These are phyloP conservation scores for Scortum barcoo DNA, from an alignment of 2,113 vertebrate species.

Conservation along the genomic window DNA sequence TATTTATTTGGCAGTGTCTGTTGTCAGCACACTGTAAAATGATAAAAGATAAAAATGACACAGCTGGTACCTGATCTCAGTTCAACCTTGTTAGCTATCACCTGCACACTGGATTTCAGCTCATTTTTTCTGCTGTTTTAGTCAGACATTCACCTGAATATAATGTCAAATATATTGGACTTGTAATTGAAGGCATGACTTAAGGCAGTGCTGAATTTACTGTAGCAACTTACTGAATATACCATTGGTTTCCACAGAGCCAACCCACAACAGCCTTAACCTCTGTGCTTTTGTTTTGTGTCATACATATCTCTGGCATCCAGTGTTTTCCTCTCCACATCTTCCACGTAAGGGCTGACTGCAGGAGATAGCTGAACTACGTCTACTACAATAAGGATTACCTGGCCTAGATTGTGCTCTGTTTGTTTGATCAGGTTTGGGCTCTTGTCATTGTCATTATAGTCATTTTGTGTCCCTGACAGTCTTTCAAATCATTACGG, in stretches of 20 bases:
- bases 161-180: background rate
- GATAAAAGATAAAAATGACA: background rate
- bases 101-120: background rate
- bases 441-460: no score
- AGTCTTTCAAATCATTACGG: background rate
- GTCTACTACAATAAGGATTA: background rate
- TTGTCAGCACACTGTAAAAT: background rate
- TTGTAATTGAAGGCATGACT: background rate
- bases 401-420: background rate
- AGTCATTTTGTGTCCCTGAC: constrained; percentile 4
- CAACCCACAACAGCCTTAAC: background rate
- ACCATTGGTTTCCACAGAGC: background rate
- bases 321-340: background rate
- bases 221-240: background rate
- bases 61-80: background rate
- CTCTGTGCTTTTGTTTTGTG: background rate
- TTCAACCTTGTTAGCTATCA: background rate
- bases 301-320: background rate
- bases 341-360: background rate
- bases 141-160: background rate
- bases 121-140: background rate
- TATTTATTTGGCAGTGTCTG: background rate
- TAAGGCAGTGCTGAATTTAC: background rate
- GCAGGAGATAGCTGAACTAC: background rate
- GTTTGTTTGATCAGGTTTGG: background rate